Evolutionary conservation across 2,797 vertebrate genomes (phyloP), one percentile per base, ranked within the genome.

Genomic region (Ctenopoma kingsleyae): DNA sequence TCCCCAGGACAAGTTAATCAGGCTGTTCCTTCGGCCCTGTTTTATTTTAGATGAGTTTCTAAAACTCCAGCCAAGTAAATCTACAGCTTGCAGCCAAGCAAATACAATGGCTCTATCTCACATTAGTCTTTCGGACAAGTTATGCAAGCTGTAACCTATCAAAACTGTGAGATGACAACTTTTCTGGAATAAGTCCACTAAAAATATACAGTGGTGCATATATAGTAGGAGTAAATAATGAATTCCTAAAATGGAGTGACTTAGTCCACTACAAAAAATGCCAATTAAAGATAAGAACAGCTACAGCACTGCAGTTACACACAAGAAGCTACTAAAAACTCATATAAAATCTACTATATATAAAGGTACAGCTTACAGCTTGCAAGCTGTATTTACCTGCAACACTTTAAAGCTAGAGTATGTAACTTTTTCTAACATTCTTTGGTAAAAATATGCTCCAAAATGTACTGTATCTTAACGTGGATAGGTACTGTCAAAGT

Each of bases 1-100:
- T 85, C 80, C 69, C 58, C 67, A 59, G 81, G 83, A 88, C 60
- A 83, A 81, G 70, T 82, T 88, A 88, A 90, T 89, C 65, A 82
- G 81, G 55, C 76, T 70, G 78, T 83, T 74, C 83, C 32, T 67
- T 78, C 69, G 36, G 58, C 50, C 68, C 51, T 44, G 58, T 71
- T 83, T 87, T 71, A 80, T 78, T 84, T 85, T 76, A 78, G 61
- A 85, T 80, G 75, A 82, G 67, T 66, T 87, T 87, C 46, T 82
- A 76, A 77, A 65, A 72, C 49, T 74, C 48, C 64, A 68, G 62
- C 66, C 11, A 55, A 53, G 78, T 55, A 55, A 80, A 80, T 72
- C 52, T 74, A 64, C 73, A 77, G 68, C 70, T 51, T 66, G 58
- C 59, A 85, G 59, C 59, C 78, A 71, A 87, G 58, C 74, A 82